Evolutionary conservation across 1,140 invertebrate genomes (phyloP), one percentile per base, ranked within the genome.

Genomic region (Tenebrio molitor): DNA sequence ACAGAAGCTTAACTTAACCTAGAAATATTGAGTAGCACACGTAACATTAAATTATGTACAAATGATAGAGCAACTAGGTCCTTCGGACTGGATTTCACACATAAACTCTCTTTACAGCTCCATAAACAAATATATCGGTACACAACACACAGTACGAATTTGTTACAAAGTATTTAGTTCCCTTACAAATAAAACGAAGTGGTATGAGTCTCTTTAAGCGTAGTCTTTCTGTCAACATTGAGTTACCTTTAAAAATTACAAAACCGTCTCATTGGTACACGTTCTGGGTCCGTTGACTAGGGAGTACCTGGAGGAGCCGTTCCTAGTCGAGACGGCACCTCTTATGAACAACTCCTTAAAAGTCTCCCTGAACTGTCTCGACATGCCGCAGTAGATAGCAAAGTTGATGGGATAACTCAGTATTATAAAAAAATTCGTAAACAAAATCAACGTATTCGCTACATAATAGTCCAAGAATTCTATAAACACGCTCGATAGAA

Each of bases 371-470:
- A 98, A 98, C 81, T 97, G 94, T 16, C 94, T 86, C 46, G 93
- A 95, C 96, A 97, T 97, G 2, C 95, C 95, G 81, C 95, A 97
- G 81, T 98, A 98, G 71, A 98, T 97, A 64, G 95, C 95, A 80
- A 98, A 98, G 84, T 97, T 97, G 66, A 97, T 91, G 0, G 95
- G 95, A 83, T 97, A 97, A 14, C 92, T 94, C 4, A 96, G 86
- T 41, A 95, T 92, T 73, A 98, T 94, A 82, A 95, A 93, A 84
- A 97, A 95, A 85, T 96, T 96, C 0, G 93, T 95, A 75, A 97
- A 89, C 14, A 97, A 84, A 42, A 97, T 92, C 69, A 95, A 88
- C 5, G 92, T 89, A 81, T 95, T 95, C 10, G 93, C 92, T 36
- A 95, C 87, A 62, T 90, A 83, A 76, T 95, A 95, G 81, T 95